Evolutionary conservation across 2,888 invertebrate species (phyloP).

Genomic region (Erannis defoliaria): DNA sequence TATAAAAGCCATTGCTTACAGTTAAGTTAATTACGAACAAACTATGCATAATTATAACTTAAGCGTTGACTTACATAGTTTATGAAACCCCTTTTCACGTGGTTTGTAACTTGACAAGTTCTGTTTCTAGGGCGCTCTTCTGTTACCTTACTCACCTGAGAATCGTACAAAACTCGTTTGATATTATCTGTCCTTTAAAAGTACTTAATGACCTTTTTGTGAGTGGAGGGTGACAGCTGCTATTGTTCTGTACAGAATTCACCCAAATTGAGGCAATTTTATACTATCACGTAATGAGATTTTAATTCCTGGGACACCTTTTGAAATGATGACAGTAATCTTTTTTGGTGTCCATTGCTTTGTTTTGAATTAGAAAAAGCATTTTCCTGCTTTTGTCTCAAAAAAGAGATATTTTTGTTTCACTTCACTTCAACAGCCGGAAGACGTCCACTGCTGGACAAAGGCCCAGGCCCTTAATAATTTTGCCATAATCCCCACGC

Average conservation of each 20-base stretch:
- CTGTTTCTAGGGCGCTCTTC: background rate
- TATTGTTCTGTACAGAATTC: constrained; percentile 54
- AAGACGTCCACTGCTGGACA: no score
- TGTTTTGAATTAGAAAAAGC: constrained; percentile 4
- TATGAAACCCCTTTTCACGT: no score
- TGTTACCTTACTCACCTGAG: constrained; percentile 9
- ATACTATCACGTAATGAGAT: constrained; percentile 54
- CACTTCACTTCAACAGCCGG: no score
- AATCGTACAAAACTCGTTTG: constrained; percentile 25
- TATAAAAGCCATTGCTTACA: no score
- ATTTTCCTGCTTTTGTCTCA: background rate
- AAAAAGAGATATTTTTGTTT: background rate
- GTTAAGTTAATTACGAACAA: no score
- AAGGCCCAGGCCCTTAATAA: no score
- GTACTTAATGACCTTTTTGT: constrained; percentile 43
- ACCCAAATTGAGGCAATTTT: constrained; percentile 54
- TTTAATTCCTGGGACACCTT: constrained; percentile 59
- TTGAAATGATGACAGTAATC: constrained; percentile 45
- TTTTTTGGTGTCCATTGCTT: constrained; percentile 24
- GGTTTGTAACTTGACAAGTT: no score
- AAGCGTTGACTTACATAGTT: no score
- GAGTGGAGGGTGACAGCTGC: constrained; percentile 51
- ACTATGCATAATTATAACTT: no score
- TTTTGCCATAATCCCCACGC: no score
- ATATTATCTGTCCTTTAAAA: constrained; percentile 32